Base-by-base conservation (phyloP, 1,140 invertebrate genomes). In the Diorhabda sublineata region DNA sequence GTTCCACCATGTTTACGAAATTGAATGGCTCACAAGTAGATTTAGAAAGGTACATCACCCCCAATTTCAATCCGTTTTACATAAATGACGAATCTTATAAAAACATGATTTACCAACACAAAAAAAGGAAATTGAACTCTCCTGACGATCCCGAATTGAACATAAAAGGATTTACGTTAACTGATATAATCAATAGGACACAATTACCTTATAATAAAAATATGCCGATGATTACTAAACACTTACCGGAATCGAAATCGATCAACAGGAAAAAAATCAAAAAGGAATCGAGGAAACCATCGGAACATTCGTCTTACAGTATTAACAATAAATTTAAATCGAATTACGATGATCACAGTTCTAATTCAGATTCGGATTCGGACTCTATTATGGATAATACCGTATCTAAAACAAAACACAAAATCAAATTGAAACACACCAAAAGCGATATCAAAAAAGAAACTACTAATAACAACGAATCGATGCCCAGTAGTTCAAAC, bases 81-180 rank as follows among this genome's bases (percentile, higher is more conserved):
- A 81, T 75, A 69, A 87, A 84, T 2, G 91, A 93, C 63, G 88
- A 90, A n/a, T 84, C 85, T 44, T 92, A 92, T 73, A 83, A 83
- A 65, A 81, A 85, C 57, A 87, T 92, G 83, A 75, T 94, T 42
- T 80, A 83, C 3, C 83, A 85, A 45, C 91, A 92, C 76, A 88
- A 88, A 71, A 84, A 85, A 69, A 80, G 87, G 73, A 85, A 87
- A 82, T 73, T 85, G 7, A 83, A 85, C 65, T 85, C 87, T 61
- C 60, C 58, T 42, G 64, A 74, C 67, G 71, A 75, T 73, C 69
- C 68, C 26, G 76, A 78, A 69, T 73, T 75, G 64, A 75, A 71
- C 68, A 78, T 76, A 45, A 78, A 78, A 70, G 71, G 71, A 61
- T 71, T 79, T n/a, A 74, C 71, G 42, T 26, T 77, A 58, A 66